Evolutionary conservation across 1,140 invertebrate genomes (phyloP).

Genomic region (Conopomorpha cramerella): DNA sequence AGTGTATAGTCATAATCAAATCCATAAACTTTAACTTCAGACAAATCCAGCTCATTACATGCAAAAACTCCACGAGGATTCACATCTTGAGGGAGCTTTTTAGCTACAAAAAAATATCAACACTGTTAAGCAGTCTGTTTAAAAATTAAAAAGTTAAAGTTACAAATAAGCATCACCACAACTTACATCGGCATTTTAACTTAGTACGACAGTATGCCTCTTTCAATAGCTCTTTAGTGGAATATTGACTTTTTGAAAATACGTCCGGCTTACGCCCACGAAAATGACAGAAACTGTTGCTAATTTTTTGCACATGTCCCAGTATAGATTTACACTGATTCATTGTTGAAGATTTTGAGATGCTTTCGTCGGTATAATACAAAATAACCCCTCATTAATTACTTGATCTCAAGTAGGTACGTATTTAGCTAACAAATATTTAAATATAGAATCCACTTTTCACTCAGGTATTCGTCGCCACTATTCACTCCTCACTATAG

Average conservation of each 20-base stretch:
- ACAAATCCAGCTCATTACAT: constrained; percentile 94
- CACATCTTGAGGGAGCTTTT: constrained; percentile 86
- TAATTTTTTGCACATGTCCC: too few relatives aligned
- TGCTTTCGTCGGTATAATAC: too few relatives aligned
- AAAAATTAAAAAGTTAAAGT: not conserved
- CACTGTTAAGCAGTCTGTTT: constrained; percentile 1
- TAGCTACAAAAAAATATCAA: constrained; percentile 65
- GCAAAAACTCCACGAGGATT: constrained; percentile 88
- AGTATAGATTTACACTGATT: constrained; percentile 18
- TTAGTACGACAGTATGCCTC: constrained; percentile 55
- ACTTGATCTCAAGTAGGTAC: too few relatives aligned
- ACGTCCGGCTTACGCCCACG: too few relatives aligned
- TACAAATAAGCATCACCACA: constrained; percentile 4
- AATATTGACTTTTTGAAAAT: constrained; percentile 25
- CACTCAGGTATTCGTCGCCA: not conserved
- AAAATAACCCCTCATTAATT: too few relatives aligned
- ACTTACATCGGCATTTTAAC: constrained; percentile 59
- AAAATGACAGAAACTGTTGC: too few relatives aligned
- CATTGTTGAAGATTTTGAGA: too few relatives aligned
- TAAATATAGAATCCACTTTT: not conserved
- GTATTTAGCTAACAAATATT: not conserved
- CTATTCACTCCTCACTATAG: not conserved
- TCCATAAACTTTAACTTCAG: constrained; percentile 93
- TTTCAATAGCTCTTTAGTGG: constrained; percentile 45
- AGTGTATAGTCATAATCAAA: constrained; percentile 99